phyloP scores from a whole-genome alignment of 2,888 invertebrate species.

The Linnaemya vulpina region DNA sequence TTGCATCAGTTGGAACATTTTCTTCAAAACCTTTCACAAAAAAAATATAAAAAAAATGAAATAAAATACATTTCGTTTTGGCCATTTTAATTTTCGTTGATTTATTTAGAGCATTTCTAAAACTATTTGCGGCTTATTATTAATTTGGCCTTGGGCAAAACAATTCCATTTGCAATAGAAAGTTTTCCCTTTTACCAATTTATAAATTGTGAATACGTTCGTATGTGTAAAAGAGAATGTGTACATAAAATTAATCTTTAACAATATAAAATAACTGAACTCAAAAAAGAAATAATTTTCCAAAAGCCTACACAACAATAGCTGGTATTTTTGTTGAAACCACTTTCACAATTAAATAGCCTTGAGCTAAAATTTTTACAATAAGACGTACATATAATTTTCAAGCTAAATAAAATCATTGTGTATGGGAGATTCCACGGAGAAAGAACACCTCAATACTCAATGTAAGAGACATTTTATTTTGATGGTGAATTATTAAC shows the following conservation, averaged over 20 bases:
- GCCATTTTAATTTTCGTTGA: slow-evolving; percentile 11
- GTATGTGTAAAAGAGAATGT: not conserved
- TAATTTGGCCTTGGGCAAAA: slow-evolving; percentile 41
- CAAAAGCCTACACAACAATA: not conserved
- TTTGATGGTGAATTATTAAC: too few species aligned
- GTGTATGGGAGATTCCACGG: not conserved
- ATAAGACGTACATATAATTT: not conserved
- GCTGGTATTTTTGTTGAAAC: slow-evolving; percentile 41
- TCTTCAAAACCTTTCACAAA: not conserved
- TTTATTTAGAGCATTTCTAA: not conserved
- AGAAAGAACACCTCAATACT: too few species aligned
- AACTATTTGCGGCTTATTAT: slow-evolving; percentile 36
- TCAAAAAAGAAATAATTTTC: not conserved
- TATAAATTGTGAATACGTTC: not conserved
- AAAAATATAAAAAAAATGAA: too few species aligned
- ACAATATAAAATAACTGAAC: not conserved
- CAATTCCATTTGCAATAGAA: not conserved
- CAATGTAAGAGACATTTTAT: too few species aligned
- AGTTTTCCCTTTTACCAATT: not conserved
- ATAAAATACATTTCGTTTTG: not conserved
- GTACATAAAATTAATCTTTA: not conserved
- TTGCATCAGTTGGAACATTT: not conserved
- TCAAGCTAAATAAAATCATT: not conserved
- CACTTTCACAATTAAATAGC: slow-evolving; percentile 59
- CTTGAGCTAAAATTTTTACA: slow-evolving; percentile 58